Base-by-base conservation (phyloP, 1,140 invertebrate species). In the Cyphomyrmex costatus region DNA sequence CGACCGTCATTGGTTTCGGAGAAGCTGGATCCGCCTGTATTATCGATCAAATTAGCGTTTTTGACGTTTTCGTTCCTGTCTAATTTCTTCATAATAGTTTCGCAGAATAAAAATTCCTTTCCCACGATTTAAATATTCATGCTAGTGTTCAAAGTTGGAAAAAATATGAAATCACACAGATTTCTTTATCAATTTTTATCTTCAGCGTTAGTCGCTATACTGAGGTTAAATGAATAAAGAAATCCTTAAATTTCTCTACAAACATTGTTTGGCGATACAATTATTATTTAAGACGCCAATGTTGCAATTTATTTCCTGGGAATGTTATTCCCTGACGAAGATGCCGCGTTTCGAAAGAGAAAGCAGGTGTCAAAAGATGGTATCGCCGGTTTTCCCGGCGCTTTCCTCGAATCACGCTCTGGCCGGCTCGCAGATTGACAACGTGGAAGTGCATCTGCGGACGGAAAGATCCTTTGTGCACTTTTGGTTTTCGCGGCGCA, bases 371-470 rank as follows among this genome's bases (percentile, higher is more conserved):
- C 46, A 36, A 16, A 60, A 58, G 51, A 74, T 60, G 33, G 61
- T 77, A 61, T 74, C 68, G 80, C 24, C 36, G 21, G 0, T 42
- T 82, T 71, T 49, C 21, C 65, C 61, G 19, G 24, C 19, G 3
- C 19, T 76, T 82, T 51, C 1, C 27, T 36, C 80, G 58, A 77
- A 30, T 61, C 36, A 24, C 63, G 42, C 3, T 19, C 5, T 19
- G 66, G 7, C 0, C 51, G n/a, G 71, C 14, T 49, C 58, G 58
- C 58, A 30, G 66, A 82, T 82, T 60, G 46, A 61, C 61, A 66
- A 66, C 77, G 76, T 60, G 46, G 51, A 83, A 65, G 49, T 63
- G 68, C 63, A 86, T 82, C 85, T 71, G 77, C 77, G 56, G 58
- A 56, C 66, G 36, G 14, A 73, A 24, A 60, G 53, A 14, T 46